Conservation (phyloP, 2,113 vertebrate species). For the Seriola rivoliana region DNA sequence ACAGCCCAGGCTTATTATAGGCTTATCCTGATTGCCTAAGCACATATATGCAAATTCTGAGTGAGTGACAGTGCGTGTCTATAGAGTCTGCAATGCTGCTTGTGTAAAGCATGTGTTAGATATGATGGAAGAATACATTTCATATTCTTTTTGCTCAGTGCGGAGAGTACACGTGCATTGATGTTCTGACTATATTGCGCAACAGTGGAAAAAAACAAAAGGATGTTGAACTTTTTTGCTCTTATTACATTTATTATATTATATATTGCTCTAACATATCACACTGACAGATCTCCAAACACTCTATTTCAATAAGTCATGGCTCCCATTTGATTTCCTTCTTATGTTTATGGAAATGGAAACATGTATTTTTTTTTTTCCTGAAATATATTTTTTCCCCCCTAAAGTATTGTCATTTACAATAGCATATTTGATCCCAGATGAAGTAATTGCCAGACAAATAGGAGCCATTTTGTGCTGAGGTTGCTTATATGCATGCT, state of each 20-base stretch:
- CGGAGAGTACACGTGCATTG: neutral
- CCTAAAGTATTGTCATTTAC: slow-evolving; percentile 37
- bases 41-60: slow-evolving; percentile 14
- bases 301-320: slow-evolving; percentile 29
- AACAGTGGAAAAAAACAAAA: neutral
- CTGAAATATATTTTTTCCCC: neutral
- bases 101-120: slow-evolving; percentile 10
- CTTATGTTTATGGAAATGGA: slow-evolving; percentile 10
- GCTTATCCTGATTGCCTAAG: slow-evolving; percentile 24
- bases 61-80: neutral
- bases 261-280: slow-evolving; percentile 1
- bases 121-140: neutral
- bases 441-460: slow-evolving; percentile 55
- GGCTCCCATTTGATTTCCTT: slow-evolving; percentile 46
- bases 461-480: slow-evolving; percentile 63
- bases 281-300: neutral
- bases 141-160: neutral
- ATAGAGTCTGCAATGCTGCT: neutral
- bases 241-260: neutral
- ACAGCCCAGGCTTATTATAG: neutral
- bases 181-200: neutral
- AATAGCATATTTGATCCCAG: slow-evolving; percentile 47
- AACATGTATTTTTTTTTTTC: neutral
- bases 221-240: slow-evolving; percentile 2
- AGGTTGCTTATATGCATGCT: slow-evolving; percentile 63